Evolutionary conservation across 2,113 vertebrate species (phyloP).

Genomic region (Labrus mixtus): DNA sequence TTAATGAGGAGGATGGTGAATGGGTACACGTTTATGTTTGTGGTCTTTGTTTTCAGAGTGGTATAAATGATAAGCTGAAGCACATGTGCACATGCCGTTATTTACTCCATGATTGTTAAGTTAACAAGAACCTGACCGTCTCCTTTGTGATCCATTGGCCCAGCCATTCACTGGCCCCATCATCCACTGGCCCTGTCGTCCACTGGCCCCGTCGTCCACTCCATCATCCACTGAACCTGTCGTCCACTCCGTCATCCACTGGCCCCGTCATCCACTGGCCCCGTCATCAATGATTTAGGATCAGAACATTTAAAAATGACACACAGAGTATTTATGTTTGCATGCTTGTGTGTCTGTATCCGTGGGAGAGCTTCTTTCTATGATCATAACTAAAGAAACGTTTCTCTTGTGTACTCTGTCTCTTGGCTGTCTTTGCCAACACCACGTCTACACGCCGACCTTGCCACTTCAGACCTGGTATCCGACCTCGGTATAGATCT

Average conservation of each 20-base stretch:
- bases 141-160: slow-evolving; percentile 27
- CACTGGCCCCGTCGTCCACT: neutral
- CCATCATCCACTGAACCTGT: no score
- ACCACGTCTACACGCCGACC: slow-evolving; percentile 37
- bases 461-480: slow-evolving; percentile 43
- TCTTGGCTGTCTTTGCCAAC: slow-evolving; percentile 22
- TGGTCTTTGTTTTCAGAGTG: neutral
- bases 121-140: slow-evolving; percentile 49
- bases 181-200: no score
- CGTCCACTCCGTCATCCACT: no score
- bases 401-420: neutral
- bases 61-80: no score
- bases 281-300: no score
- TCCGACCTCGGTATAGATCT: slow-evolving; percentile 57
- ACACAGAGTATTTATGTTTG: no score
- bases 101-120: slow-evolving; percentile 45
- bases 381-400: slow-evolving; percentile 17
- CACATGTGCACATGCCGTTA: slow-evolving; percentile 1
- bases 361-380: slow-evolving; percentile 10
- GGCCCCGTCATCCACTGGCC: no score
- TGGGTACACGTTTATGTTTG: neutral
- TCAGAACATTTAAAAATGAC: no score
- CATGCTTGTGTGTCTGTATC: no score
- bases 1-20: neutral
- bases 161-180: no score